phyloP scores from a whole-genome alignment of 1,140 invertebrate species.

The Halyomorpha halys region DNA sequence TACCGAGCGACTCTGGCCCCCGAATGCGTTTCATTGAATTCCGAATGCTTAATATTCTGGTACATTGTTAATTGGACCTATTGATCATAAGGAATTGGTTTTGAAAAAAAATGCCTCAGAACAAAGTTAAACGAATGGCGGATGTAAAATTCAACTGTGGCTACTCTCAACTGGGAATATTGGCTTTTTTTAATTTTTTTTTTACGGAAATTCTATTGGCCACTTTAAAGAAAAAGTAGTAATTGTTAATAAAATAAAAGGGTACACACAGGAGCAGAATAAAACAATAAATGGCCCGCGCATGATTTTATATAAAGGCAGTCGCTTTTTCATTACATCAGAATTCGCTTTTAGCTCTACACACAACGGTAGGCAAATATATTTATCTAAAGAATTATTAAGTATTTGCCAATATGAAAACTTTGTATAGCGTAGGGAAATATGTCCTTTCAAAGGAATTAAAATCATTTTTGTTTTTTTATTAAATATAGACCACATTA shows the following conservation, averaged over 20 bases:
- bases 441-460: too few species aligned
- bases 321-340: too few species aligned
- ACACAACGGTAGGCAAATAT: too few species aligned
- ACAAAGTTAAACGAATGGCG: slow-evolving; percentile 14
- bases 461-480: neutral
- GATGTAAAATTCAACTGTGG: slow-evolving; percentile 7
- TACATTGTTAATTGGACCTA: slow-evolving; percentile 19
- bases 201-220: neutral
- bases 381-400: too few species aligned
- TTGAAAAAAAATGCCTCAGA: slow-evolving; percentile 8
- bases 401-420: too few species aligned
- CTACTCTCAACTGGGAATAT: neutral
- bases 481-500: neutral
- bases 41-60: slow-evolving; percentile 18
- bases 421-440: too few species aligned
- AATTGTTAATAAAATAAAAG: too few species aligned
- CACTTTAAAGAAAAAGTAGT: neutral
- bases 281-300: neutral
- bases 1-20: neutral
- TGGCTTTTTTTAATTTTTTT: slow-evolving; percentile 8
- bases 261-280: neutral
- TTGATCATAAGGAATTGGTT: slow-evolving; percentile 19
- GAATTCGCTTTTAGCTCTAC: too few species aligned
- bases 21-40: slow-evolving; percentile 15
- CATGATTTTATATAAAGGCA: too few species aligned